Evolutionary conservation across 1,140 invertebrate species (phyloP), one percentile per base, ranked within the genome.

Genomic region (Meloidogyne exigua): DNA sequence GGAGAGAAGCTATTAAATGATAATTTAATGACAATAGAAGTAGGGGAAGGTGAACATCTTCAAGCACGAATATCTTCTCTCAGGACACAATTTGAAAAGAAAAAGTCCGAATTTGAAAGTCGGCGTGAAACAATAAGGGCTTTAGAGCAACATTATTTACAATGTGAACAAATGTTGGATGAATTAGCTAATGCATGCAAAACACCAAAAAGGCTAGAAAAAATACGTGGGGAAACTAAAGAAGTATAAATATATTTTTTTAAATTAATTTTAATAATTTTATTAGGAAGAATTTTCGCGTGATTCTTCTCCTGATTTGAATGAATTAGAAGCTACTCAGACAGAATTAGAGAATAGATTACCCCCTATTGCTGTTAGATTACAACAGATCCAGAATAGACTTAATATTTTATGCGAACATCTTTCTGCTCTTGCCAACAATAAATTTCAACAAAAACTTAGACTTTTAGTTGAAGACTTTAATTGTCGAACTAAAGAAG

Each of bases 1-100:
- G 80, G 76, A 23, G 79, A 85, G 23, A 39, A 81, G 26, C 64
- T 84, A 13, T 62, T 84, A 10, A 66, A 62, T 2, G 36, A 76
- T 15, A 67, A 77, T 15, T 73, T 83, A 68, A 84, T 84, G 83
- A 84, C 81, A 23, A 78, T 84, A 64, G 85, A 80, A 42, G 66
- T 84, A 9, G 66, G 42, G 1, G 83, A 84, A 36, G 63, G 66
- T 36, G 84, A 84, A 69, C 72, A 86, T 68, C 28, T 70, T 26
- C 28, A 81, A 63, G 63, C 75, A 12, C 68, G 79, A 42, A 68
- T 81, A 4, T 39, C 18, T 0, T 77, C 36, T 13, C 36, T 80
- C 1, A n/a, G 18, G 15, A 32, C 44, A 72, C 62, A 79, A 63
- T 36, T 83, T n/a, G 57, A 36, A n/a, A 25, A 21, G 11, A 26